Base-by-base conservation (phyloP, 1,140 invertebrate species). In the Drosophila pruinosa region DNA sequence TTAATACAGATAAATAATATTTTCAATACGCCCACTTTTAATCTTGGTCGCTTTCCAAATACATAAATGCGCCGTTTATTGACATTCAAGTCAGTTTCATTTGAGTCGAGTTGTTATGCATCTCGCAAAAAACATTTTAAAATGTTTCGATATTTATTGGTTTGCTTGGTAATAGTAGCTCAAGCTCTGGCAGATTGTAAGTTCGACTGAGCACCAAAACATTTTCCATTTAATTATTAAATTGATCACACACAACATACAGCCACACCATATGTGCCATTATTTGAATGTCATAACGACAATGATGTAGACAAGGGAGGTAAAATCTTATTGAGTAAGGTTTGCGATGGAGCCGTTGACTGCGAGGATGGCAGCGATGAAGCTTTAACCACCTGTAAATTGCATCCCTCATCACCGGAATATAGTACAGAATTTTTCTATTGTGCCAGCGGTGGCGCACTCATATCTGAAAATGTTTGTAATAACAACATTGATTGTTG, bases 351-450 rank as follows among this genome's bases (percentile, higher is more conserved):
- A 1, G 1, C 0, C 6, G 10, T 3, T 5, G 4, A 65, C 7
- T 65, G 62, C 26, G 1, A 8, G 1, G 52, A 57, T 1, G 62
- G 26, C 15, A 65, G 62, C 28, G 62, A 65, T 56, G 62, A 65
- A 52, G 26, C 15, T 4, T 4, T 57, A 10, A 7, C 6, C n/a
- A 6, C 1, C 0, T 65, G 62, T 15, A 65, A 65, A 57, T 0
- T 26, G 2, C 21, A 45, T 38, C 21, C 19, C 3, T n/a, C 0
- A 4, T 0, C 6, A 0, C 0, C n/a, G 3, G 21, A 10, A 5
- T 0, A 5, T 12, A 0, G 0, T 6, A 0, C 0, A 0, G 0
- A 4, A 0, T n/a, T 1, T 15, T 62, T 19, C 22, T 28, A 48
- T 41, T 73, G 71, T 15, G 57, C 48, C 17, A 62, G 22, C 14